These are phyloP conservation scores for Tetramorium parvispinum DNA, from an alignment of 1,140 invertebrate species.

Conservation along the genomic window DNA sequence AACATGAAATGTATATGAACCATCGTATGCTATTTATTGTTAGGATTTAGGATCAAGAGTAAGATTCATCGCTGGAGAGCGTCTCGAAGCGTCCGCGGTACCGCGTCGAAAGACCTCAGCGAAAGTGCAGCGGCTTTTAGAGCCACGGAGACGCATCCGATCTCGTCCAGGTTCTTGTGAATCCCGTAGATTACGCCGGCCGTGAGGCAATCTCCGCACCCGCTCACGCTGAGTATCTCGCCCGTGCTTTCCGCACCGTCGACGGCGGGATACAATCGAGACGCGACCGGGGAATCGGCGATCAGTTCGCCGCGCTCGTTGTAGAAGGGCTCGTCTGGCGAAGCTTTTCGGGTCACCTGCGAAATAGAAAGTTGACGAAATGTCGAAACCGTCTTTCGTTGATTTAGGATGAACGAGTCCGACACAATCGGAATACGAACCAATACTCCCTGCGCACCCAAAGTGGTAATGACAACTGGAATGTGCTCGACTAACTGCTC, in stretches of 20 bases:
- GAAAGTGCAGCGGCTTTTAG: constrained; percentile 85
- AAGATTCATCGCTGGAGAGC: neutral
- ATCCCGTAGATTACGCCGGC: constrained; percentile 86
- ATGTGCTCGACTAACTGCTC: constrained; percentile 77
- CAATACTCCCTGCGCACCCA: constrained; percentile 82
- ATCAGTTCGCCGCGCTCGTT: constrained; percentile 70
- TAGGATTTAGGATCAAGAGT: neutral
- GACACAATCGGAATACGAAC: constrained; percentile 71
- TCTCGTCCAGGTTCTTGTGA: constrained; percentile 81
- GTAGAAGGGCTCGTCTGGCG: constrained; percentile 73
- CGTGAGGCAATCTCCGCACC: constrained; percentile 87
- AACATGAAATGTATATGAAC: no score
- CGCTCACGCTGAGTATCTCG: constrained; percentile 84
- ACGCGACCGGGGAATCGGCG: constrained; percentile 65
- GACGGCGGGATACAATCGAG: constrained; percentile 77
- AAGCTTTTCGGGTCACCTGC: constrained; percentile 77
- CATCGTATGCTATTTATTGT: no score
- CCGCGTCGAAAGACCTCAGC: constrained; percentile 83
- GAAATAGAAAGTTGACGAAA: constrained; percentile 38
- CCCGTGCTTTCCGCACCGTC: constrained; percentile 57
- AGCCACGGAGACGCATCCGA: constrained; percentile 83
- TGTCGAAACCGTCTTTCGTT: neutral
- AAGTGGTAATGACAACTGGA: constrained; percentile 81
- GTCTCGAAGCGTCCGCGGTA: constrained; percentile 79
- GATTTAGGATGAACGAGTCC: neutral